Base-by-base conservation (phyloP, 2,797 vertebrate species). In the Aeoliscus strigatus region DNA sequence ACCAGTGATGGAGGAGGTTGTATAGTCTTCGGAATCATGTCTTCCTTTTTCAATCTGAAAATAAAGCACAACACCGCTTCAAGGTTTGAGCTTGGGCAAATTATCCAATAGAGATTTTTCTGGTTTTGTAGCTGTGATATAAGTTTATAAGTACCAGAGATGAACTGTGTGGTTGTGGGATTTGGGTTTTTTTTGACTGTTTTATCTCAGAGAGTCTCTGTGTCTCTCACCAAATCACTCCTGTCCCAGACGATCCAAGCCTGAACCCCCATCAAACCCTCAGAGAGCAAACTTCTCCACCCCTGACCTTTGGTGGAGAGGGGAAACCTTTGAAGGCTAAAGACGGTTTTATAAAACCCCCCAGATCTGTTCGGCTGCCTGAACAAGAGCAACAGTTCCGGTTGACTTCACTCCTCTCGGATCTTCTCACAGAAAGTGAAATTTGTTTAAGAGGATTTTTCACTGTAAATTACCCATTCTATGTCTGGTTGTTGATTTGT, bases 161-260 rank as follows among this genome's bases (percentile, higher is more conserved):
- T 37, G 9, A 18, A 16, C 9, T 33, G 25, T 11, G 2, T 29
- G 27, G 3, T 9, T 21, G 15, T 32, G 31, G 14, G 11, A 27
- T 60, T 63, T 29, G 48, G 72, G 77, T 59, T 84, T 53, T 81
- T 85, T 66, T 73, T 75, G 78, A 58, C 60, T 77, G 77, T 89
- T 88, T 81, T 85, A 57, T 48, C 61, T 51, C n/a, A 51, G 83
- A 87, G 83, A 79, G 79, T 57, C 77, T 83, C 70, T 66, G 66
- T 74, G 73, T 48, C 67, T 48, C 67, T 60, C 56, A 14, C 61
- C 69, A 72, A 71, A 67, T 65, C 51, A 35, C 48, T 31, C 50
- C 66, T 49, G 34, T 48, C 66, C 71, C 75, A 73, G 76, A 83
- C 78, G n/a, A 66, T 81, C 74, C 77, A 79, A 60, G 86, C 77